Evolutionary conservation across 2,113 vertebrate species (phyloP), one percentile per base, ranked within the genome.

Genomic region (Leucopternis melanops): DNA sequence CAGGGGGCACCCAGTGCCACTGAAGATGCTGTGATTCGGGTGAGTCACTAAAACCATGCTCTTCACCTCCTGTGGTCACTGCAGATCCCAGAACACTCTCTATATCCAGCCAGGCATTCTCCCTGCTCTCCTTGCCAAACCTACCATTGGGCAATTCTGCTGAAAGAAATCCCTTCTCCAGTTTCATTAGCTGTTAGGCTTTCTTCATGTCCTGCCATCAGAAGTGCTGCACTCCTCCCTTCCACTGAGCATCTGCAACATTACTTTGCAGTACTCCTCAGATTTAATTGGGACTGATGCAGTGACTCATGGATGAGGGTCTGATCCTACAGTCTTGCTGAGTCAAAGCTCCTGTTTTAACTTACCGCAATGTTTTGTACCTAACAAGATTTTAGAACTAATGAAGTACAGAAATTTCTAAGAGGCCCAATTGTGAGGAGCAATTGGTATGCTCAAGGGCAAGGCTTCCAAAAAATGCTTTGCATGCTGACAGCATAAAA

Each of bases 31-130:
- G 13, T 36, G 63, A 16, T 62, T 36, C 0, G 10, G 2, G 6
- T 81, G 79, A 95, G 58, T 92, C 90, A 94, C 54, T 57, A 62
- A 77, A 92, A 38, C 59, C 31, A 42, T 32, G 7, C 12, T 34
- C 13, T 81, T 69, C 47, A 63, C 16, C 13, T 54, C 61, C 29
- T 74, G 54, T 49, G 40, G 69, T 62, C 57, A 36, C 52, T 50
- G 29, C 9, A 69, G 31, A 16, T 36, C 36, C 45, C 52, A 50
- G 32, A 52, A 47, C 0, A 0, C 44, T 69, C 70, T 71, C 16
- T 61, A 57, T 27, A 44, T 49, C 59, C 0, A 0, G 71, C 18
- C 40, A 63, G 42, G 32, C 29, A 3, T 47, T 71, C 26, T 63
- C 29, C 16, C 12, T 47, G 31, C 16, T 72, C 36, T 87, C 21